These are phyloP conservation scores for Lissocephala sabroskyi DNA, from an alignment of 2,888 invertebrate species.

Conservation along the genomic window DNA sequence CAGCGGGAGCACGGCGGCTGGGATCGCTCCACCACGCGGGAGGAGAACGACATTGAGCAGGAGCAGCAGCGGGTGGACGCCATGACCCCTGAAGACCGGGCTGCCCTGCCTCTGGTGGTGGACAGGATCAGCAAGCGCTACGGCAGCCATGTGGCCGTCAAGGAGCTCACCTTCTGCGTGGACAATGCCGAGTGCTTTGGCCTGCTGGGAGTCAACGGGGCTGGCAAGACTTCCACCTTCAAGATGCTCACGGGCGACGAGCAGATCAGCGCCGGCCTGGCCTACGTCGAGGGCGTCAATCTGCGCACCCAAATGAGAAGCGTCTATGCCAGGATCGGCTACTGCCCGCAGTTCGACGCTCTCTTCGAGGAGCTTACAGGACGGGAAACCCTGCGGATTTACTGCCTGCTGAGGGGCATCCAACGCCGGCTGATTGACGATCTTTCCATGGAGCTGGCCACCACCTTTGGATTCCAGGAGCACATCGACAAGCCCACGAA, in stretches of 20 bases:
- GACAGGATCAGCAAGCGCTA: slow-evolving; percentile 82
- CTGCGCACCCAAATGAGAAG: slow-evolving; percentile 74
- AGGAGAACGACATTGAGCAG: slow-evolving; percentile 68
- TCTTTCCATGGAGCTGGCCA: slow-evolving; percentile 54
- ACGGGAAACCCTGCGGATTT: slow-evolving; percentile 77
- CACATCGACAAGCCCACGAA: slow-evolving; percentile 76
- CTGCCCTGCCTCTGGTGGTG: slow-evolving; percentile 74
- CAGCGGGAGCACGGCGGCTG: slow-evolving; percentile 2
- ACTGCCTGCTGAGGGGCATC: slow-evolving; percentile 77
- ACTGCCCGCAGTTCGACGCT: slow-evolving; percentile 83
- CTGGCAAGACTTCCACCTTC: slow-evolving; percentile 89
- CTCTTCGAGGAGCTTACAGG: slow-evolving; percentile 79
- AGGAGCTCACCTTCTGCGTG: slow-evolving; percentile 77
- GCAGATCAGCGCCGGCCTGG: slow-evolving; percentile 79
- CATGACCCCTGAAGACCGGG: slow-evolving; percentile 68
- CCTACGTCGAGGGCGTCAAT: slow-evolving; percentile 76
- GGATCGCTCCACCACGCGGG: slow-evolving; percentile 38
- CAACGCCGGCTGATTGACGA: slow-evolving; percentile 62
- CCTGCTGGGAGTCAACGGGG: slow-evolving; percentile 85
- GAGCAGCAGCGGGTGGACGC: slow-evolving; percentile 75
- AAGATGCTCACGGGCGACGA: slow-evolving; percentile 90
- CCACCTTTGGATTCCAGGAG: slow-evolving; percentile 74
- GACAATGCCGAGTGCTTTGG: slow-evolving; percentile 82
- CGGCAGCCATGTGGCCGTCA: slow-evolving; percentile 81
- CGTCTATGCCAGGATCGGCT: slow-evolving; percentile 77